phyloP scores from a whole-genome alignment of 2,797 vertebrate genomes.

The Urocyon cinereoargenteus region DNA sequence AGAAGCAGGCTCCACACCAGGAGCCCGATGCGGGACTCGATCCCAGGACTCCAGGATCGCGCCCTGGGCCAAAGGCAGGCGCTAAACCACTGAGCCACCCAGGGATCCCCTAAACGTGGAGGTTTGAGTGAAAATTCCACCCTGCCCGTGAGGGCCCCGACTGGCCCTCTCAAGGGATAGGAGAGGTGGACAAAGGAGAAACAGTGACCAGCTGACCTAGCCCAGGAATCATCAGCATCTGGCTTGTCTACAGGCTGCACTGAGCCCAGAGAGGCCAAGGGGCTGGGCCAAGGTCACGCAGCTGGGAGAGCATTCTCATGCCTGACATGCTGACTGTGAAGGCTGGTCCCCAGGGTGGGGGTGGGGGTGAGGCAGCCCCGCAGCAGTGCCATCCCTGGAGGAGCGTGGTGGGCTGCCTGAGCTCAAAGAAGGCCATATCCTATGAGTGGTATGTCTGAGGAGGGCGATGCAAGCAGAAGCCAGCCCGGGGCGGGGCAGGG shows the following conservation, averaged over 20 bases:
- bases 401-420: neutral
- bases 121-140: neutral
- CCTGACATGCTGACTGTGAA: neutral
- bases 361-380: neutral
- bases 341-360: neutral
- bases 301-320: neutral
- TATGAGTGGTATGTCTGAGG: neutral
- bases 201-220: neutral
- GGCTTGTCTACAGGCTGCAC: neutral
- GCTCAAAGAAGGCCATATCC: neutral
- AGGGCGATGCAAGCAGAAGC: neutral
- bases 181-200: neutral
- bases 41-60: too few relatives aligned
- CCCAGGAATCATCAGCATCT: neutral
- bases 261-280: neutral
- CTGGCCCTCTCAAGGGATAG: neutral
- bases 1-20: too few relatives aligned
- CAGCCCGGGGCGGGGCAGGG: neutral
- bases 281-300: neutral
- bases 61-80: too few relatives aligned
- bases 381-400: neutral
- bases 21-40: too few relatives aligned
- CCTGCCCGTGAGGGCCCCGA: neutral
- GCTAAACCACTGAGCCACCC: too few relatives aligned
- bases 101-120: neutral